A percentile compares a stretch with the other conserved stretches of the same genome.
Conservation (phyloP, 2,113 vertebrate species). For the Microtus richardsoni region DNA sequence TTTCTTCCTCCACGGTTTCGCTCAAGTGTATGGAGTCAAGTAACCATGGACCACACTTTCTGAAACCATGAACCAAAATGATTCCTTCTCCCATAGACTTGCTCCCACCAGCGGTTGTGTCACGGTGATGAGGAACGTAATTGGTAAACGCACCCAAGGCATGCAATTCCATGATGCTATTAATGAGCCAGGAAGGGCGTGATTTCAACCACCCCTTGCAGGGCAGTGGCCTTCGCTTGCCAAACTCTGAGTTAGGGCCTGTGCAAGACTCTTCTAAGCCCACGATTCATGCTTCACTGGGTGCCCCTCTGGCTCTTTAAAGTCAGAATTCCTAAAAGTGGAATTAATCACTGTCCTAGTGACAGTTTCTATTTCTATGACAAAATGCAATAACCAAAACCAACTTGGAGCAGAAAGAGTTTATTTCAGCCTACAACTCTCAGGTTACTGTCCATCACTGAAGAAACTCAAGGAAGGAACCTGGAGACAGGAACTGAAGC, state of each 20-base stretch:
- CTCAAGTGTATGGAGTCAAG: not conserved
- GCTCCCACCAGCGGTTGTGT: not conserved
- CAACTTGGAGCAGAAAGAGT: not conserved
- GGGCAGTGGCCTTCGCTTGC: not conserved
- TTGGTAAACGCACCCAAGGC: not conserved
- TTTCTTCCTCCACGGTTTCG: not conserved
- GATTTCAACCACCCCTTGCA: accelerated
- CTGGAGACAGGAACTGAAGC: not conserved
- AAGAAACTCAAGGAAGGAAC: not conserved
- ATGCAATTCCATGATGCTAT: not conserved
- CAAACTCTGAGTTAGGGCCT: not conserved
- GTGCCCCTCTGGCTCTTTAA: not conserved
- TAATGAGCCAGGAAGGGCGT: accelerated
- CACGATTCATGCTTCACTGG: too few species aligned
- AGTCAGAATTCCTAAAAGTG: not conserved
- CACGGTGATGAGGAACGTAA: not conserved
- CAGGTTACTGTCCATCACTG: not conserved
- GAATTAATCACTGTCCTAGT: not conserved
- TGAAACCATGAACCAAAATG: not conserved
- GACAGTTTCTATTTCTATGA: not conserved
- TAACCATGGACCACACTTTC: not conserved
- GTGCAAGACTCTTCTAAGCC: not conserved
- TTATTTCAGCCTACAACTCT: not conserved
- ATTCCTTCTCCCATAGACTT: not conserved
- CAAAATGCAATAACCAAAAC: not conserved